Percentiles rank a stretch among this genome's conserved stretches.
Conservation (phyloP, 2,113 vertebrate species). For the Tenebrosternarchus preto region DNA sequence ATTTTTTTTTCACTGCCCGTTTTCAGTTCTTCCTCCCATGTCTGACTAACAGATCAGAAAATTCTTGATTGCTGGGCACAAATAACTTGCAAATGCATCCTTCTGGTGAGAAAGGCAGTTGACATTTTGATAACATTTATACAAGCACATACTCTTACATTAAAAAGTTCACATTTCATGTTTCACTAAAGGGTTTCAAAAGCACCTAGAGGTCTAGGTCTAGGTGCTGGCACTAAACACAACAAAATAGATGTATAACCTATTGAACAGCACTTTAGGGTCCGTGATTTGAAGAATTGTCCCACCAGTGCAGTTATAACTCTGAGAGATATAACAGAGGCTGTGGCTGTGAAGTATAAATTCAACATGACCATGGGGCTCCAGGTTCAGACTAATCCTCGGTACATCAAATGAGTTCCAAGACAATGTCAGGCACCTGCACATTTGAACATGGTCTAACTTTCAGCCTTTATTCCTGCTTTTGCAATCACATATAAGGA, state of each 20-base stretch:
- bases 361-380: too few relatives aligned
- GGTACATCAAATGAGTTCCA: neutral
- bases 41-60: slow-evolving; percentile 58
- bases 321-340: too few relatives aligned
- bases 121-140: slow-evolving; percentile 18
- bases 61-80: slow-evolving; percentile 36
- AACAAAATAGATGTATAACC: too few relatives aligned
- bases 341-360: too few relatives aligned
- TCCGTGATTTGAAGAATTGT: too few relatives aligned
- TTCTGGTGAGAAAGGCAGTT: slow-evolving; percentile 6
- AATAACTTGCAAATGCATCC: slow-evolving; percentile 28
- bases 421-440: neutral
- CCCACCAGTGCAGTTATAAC: too few relatives aligned
- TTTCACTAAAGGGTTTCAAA: too few relatives aligned
- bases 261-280: too few relatives aligned
- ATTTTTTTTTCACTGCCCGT: slow-evolving; percentile 57
- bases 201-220: too few relatives aligned
- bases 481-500: too few relatives aligned
- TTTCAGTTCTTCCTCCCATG: slow-evolving; percentile 48
- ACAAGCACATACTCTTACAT: slow-evolving; percentile 1
- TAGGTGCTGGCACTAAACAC: too few relatives aligned
- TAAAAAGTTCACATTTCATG: too few relatives aligned
- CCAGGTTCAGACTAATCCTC: neutral
- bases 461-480: neutral
- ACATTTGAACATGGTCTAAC: neutral